A percentile compares a stretch with the other conserved stretches of the same genome.
phyloP scores from a whole-genome alignment of 2,113 vertebrate species.

The Illadopsis cleaveri region DNA sequence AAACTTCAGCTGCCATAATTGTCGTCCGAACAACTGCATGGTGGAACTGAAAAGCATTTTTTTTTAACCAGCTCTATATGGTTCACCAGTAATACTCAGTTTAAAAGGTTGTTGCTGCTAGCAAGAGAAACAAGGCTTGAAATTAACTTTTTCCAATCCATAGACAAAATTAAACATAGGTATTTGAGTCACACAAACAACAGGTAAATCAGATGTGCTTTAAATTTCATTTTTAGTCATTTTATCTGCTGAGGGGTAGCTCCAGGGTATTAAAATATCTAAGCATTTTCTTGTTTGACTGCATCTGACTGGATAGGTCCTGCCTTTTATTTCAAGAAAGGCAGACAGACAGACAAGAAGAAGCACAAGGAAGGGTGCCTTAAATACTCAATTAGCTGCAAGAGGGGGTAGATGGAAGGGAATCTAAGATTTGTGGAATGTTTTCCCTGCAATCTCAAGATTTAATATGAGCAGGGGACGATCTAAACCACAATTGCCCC shows the following conservation, averaged over 20 bases:
- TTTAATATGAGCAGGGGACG: neutral
- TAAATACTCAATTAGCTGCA: neutral
- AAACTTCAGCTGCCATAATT: slow-evolving; percentile 86
- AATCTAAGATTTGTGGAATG: neutral
- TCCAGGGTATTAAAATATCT: slow-evolving; percentile 34
- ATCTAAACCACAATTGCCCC: neutral
- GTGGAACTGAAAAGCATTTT: slow-evolving; percentile 77
- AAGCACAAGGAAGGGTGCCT: neutral
- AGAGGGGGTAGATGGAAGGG: neutral
- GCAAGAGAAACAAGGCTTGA: slow-evolving; percentile 79
- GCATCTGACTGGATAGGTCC: slow-evolving; percentile 1
- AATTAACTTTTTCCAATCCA: slow-evolving; percentile 79
- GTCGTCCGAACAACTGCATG: slow-evolving; percentile 79
- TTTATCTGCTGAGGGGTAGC: slow-evolving; percentile 28
- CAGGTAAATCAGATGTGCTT: slow-evolving; percentile 70
- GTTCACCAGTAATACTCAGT: slow-evolving; percentile 74
- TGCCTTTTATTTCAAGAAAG: slow-evolving; percentile 10
- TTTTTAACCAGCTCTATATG: slow-evolving; percentile 69
- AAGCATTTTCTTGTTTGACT: slow-evolving; percentile 29
- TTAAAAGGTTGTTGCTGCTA: slow-evolving; percentile 77
- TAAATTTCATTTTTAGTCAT: slow-evolving; percentile 47
- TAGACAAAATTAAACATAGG: slow-evolving; percentile 72
- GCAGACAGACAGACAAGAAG: neutral
- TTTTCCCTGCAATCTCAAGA: neutral
- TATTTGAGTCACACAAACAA: slow-evolving; percentile 74